Base-by-base conservation (phyloP, 2,113 vertebrate species). In the Lipophrys pholis region DNA sequence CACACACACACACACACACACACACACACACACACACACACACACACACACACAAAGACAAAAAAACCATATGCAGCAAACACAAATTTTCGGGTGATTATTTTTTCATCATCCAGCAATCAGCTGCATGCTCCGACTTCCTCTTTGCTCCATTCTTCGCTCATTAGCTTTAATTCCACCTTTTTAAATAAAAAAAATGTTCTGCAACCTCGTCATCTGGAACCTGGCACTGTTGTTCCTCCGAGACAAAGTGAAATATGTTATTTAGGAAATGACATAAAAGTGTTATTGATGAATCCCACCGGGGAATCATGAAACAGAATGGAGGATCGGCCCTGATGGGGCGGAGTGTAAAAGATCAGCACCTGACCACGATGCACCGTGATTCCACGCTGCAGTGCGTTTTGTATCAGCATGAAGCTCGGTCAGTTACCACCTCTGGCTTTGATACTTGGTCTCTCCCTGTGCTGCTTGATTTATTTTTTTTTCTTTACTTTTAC, bases 211-310 rank as follows among this genome's bases (percentile, higher is more conserved):
- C 59, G 69, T 67, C n/a, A 30, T 75, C 61, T 49, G 71, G 78
- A 76, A 57, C 65, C 64, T 66, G 50, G 75, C 40, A 61, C 36
- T 10, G 42, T 76, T 68, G 54, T 69, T 70, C 40, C 43, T 58
- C 55, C 11, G 66, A 85, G 60, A 78, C 36, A 21, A 43, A 64
- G 63, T 76, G 14, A 59, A 73, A 83, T 82, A 56, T 82, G 73
- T 79, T 86, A 69, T 76, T 78, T 55, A 71, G 75, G 53, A 55
- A 77, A 73, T 35, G 40, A 74, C 50, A 73, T 66, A 46, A 66
- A 80, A 43, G 58, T 42, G 57, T 71, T 69, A 83, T 78, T 76
- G 63, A 0, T 35, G 69, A 54, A 69, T n/a, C 61, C 46, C 64
- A 40, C 5, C 2, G 14, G 68, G 61, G 84, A 66, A 66, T 62